Evolutionary conservation across 2,113 vertebrate genomes (phyloP), one percentile per base, ranked within the genome.

Genomic region (Turdus rufiventris): DNA sequence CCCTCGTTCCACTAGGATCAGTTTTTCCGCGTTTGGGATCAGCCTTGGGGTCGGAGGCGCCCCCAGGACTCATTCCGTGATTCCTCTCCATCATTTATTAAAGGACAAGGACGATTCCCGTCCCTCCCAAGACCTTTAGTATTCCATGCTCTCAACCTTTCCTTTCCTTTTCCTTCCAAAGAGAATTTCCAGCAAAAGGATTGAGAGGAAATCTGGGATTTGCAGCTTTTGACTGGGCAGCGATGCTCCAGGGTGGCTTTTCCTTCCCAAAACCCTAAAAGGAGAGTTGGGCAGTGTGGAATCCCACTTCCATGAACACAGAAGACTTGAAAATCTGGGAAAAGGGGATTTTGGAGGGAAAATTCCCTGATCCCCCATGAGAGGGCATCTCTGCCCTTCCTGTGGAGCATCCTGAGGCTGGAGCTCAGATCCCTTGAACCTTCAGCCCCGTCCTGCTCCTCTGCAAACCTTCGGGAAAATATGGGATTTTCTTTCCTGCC

Each of bases 261-360:
- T 45, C 33, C 38, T 83, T 54, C 57, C 33, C 47, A 3, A 54
- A 31, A 17, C 17, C 26, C 26, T 2, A 1, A 26, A 36, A 31
- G 17, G 13, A 31, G 17, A 45, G 14, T 3, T 6, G 67, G 67
- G 48, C 62, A 84, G 11, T 0, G 0, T 0, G 28, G 28, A 54
- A 28, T 18, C 48, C 48, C 33, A 1, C 33, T 72, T 21, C 48
- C 67, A 7, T 2, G 45, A 9, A 2, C 12, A 2, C 34, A 2
- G 24, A 14, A 26, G 8, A 8, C 33, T 33, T 33, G 6, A 18
- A 18, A 63, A 23, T 9, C 18, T 0, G 57, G 80, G 57, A 38
- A 33, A 33, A 54, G 7, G 26, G 67, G 21, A 72, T 72, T 84
- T 38, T 3, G 1, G 33, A 6, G 68, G 80, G 57, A 54, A 23